phyloP scores from a whole-genome alignment of 2,888 invertebrate genomes.

The Rosalia funebris region DNA sequence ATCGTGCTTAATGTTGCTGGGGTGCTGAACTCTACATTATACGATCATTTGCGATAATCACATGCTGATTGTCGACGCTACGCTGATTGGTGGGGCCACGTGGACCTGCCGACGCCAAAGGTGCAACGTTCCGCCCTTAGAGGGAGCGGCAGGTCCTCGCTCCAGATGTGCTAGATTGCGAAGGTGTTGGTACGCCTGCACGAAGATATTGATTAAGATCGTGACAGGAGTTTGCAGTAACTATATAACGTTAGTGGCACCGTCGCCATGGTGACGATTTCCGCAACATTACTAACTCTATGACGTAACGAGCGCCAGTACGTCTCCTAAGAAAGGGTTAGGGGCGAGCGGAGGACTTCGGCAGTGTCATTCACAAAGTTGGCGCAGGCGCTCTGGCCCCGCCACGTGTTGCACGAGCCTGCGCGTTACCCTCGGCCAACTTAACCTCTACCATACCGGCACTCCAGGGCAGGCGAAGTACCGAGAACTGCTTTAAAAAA shows the following conservation, averaged over 20 bases:
- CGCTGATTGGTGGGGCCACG: too few relatives aligned
- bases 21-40: too few relatives aligned
- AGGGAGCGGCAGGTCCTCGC: too few relatives aligned
- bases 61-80: too few relatives aligned
- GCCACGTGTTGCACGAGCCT: conserved; percentile 33
- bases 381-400: conserved; percentile 43
- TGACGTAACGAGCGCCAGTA: conserved; percentile 61
- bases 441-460: conserved; percentile 35
- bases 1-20: too few relatives aligned
- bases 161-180: conserved; percentile 29
- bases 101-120: too few relatives aligned
- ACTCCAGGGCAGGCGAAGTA: neutral
- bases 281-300: conserved; percentile 62
- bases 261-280: conserved; percentile 60
- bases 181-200: conserved; percentile 37
- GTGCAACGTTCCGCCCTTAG: too few relatives aligned
- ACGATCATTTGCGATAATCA: too few relatives aligned
- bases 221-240: conserved; percentile 48
- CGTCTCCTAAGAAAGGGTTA: conserved; percentile 68
- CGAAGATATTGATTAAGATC: conserved; percentile 46
- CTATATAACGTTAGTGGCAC: conserved; percentile 53
- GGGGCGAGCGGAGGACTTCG: conserved; percentile 64
- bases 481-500: conserved; percentile 8
- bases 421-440: conserved; percentile 22
- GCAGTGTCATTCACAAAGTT: conserved; percentile 50